These are phyloP conservation scores for Tragulus kanchil DNA, from an alignment of 2,113 vertebrate genomes.

Conservation along the genomic window DNA sequence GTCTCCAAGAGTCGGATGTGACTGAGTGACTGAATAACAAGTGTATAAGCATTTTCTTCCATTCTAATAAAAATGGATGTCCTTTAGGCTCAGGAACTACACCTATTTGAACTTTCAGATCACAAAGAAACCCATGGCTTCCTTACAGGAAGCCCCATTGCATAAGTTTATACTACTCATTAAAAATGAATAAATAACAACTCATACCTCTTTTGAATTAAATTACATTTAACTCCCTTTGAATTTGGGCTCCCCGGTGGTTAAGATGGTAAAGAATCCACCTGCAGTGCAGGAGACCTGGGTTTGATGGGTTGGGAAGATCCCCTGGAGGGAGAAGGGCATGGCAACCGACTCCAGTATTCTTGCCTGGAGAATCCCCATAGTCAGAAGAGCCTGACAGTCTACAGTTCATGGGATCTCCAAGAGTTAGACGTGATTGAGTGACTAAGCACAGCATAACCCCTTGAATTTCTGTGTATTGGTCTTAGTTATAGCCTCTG, in stretches of 20 bases:
- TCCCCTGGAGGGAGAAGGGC: too few species aligned
- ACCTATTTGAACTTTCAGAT: neutral
- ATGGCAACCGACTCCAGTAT: too few species aligned
- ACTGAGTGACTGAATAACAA: neutral
- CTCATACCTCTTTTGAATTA: neutral
- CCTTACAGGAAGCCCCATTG: neutral
- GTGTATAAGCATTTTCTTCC: neutral
- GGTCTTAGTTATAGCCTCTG: neutral
- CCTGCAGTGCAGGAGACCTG: too few species aligned
- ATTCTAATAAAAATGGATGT: neutral
- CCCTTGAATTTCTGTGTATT: neutral
- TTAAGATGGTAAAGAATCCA: neutral
- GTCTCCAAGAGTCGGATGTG: too few species aligned
- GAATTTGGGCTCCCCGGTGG: neutral
- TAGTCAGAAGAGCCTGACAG: too few species aligned
- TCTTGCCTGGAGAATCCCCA: too few species aligned
- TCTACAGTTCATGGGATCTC: too few species aligned
- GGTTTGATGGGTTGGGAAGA: too few species aligned
- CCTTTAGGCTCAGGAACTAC: neutral
- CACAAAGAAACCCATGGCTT: neutral
- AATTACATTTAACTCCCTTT: neutral
- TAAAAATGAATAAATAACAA: constrained; percentile 24
- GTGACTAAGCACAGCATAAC: too few species aligned
- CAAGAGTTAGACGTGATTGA: too few species aligned
- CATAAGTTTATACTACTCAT: neutral